These are phyloP conservation scores for Daubentonia madagascariensis DNA, from an alignment of 2,113 vertebrate genomes.

Conservation along the genomic window DNA sequence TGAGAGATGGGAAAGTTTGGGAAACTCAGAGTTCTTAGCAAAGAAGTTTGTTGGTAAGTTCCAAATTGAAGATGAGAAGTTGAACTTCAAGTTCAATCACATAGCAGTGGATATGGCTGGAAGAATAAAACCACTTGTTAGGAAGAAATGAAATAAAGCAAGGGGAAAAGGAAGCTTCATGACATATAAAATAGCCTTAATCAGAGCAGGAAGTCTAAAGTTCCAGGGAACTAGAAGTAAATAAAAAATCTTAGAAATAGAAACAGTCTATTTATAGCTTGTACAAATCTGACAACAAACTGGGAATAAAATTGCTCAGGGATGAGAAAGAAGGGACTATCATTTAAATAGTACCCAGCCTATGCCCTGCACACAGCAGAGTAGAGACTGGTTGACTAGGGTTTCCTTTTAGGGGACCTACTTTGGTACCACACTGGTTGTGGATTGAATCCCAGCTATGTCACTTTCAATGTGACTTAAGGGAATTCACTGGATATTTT, in stretches of 20 bases:
- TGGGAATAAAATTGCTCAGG: not conserved
- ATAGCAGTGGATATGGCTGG: not conserved
- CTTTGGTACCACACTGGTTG: rapidly evolving
- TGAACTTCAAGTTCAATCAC: not conserved
- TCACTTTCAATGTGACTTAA: not conserved
- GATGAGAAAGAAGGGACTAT: not conserved
- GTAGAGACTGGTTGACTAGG: rapidly evolving
- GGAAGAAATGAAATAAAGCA: not conserved
- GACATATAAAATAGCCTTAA: not conserved
- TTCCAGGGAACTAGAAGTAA: not conserved
- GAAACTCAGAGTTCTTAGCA: not conserved
- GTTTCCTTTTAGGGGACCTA: not conserved
- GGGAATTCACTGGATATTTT: not conserved
- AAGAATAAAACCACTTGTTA: not conserved
- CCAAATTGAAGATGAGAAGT: not conserved
- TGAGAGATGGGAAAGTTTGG: not conserved
- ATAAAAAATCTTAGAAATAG: not conserved
- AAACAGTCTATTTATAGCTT: not conserved
- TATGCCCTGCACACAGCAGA: not conserved
- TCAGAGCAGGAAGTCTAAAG: not conserved
- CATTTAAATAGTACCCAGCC: not conserved
- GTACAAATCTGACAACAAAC: not conserved
- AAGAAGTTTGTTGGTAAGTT: not conserved
- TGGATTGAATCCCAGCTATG: not conserved
- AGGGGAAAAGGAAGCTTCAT: not conserved